Conservation (phyloP, 2,888 invertebrate genomes). For the Cephus nigrinus region DNA sequence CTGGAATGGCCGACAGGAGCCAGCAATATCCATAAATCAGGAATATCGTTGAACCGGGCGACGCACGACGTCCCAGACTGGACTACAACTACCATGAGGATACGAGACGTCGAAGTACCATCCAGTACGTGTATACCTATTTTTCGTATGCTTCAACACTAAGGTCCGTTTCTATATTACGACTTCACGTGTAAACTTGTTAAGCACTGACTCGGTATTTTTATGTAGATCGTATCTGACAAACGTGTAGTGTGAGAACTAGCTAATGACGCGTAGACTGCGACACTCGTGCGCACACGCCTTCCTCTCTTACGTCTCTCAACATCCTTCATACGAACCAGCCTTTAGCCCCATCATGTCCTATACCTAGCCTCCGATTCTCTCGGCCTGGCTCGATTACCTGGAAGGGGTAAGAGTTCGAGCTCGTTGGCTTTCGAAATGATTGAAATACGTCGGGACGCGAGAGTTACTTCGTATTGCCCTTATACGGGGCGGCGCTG, state of each 20-base stretch:
- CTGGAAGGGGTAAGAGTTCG: background rate
- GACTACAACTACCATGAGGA: background rate
- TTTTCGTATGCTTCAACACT: background rate
- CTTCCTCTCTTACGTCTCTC: constrained; percentile 3
- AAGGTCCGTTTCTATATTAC: background rate
- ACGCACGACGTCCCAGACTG: constrained; percentile 4
- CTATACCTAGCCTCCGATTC: background rate
- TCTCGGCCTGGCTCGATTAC: background rate
- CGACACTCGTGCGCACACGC: constrained; percentile 8
- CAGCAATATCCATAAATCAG: constrained; percentile 56
- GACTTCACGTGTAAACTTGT: constrained; percentile 29
- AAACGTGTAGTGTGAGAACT: constrained; percentile 62
- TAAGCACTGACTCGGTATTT: constrained; percentile 10
- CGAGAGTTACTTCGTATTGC: constrained; percentile 42
- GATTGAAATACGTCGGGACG: constrained; percentile 51
- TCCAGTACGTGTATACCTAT: background rate
- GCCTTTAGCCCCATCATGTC: background rate
- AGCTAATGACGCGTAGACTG: constrained; percentile 43
- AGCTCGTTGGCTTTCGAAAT: constrained; percentile 33
- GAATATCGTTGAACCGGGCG: constrained; percentile 50
- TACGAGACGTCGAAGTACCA: background rate
- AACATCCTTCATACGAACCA: background rate
- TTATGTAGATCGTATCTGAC: constrained; percentile 53
- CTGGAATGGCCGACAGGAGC: background rate
- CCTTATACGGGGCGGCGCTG: constrained; percentile 50